These are phyloP conservation scores for Drosophila helvetica DNA, from an alignment of 2,888 invertebrate species.

Conservation along the genomic window DNA sequence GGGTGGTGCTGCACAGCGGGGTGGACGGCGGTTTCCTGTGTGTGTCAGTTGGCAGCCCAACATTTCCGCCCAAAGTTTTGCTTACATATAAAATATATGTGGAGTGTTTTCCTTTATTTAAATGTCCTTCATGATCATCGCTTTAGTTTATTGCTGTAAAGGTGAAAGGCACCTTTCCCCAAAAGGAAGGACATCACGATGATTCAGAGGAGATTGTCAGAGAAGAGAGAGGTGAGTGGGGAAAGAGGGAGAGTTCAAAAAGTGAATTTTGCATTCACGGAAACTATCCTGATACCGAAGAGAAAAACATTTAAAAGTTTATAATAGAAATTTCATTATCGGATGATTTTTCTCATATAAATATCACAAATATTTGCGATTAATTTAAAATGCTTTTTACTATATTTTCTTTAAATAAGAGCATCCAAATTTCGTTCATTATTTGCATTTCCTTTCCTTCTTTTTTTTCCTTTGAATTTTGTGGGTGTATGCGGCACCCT, in stretches of 20 bases:
- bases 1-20: constrained; percentile 39
- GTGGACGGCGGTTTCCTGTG: constrained; percentile 16
- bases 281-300: too few species aligned
- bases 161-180: background rate
- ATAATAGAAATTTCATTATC: too few species aligned
- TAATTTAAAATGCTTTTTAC: too few species aligned
- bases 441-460: background rate
- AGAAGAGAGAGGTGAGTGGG: background rate
- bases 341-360: too few species aligned
- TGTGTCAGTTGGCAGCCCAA: constrained; percentile 12
- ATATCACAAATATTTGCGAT: too few species aligned
- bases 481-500: too few species aligned
- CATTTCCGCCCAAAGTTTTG: constrained; percentile 49
- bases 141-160: constrained; percentile 45
- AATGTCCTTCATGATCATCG: constrained; percentile 66
- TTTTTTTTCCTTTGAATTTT: background rate
- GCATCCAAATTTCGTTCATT: background rate
- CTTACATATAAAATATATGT: constrained; percentile 23
- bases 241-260: background rate
- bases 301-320: too few species aligned
- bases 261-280: background rate
- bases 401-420: background rate
- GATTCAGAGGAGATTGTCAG: background rate
- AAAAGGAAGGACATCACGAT: background rate
- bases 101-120: constrained; percentile 50